Conservation (phyloP, 2,888 invertebrate genomes). For the Taphrorychus bicolor region DNA sequence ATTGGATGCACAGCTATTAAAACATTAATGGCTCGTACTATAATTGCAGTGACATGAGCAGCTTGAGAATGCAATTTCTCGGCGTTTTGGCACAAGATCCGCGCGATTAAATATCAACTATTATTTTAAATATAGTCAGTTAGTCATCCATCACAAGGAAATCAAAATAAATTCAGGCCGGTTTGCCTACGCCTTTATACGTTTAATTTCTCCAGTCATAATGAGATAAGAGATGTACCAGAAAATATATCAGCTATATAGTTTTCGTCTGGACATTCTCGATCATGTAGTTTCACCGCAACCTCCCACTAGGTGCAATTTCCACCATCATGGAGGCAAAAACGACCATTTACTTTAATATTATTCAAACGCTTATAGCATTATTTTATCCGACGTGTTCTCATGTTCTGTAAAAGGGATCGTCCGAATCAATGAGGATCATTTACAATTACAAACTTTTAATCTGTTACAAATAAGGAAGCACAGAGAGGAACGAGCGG, state of each 20-base stretch:
- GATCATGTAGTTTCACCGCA: not conserved
- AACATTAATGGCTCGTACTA: conserved; percentile 19
- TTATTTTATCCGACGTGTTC: conserved; percentile 35
- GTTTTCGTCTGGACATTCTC: too few species aligned
- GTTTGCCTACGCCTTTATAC: not conserved
- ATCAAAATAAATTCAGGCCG: conserved; percentile 18
- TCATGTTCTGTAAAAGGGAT: conserved; percentile 34
- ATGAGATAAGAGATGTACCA: too few species aligned
- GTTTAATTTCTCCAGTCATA: too few species aligned
- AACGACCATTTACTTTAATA: conserved; percentile 15
- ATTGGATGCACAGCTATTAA: conserved; percentile 5
- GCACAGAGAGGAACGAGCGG: conserved; percentile 46
- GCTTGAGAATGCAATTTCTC: conserved; percentile 22
- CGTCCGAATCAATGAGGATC: conserved; percentile 50
- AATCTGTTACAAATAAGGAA: conserved; percentile 54
- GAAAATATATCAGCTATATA: too few species aligned
- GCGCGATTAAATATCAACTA: conserved; percentile 21
- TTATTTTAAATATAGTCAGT: conserved; percentile 23
- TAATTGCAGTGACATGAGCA: conserved; percentile 23
- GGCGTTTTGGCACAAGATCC: conserved; percentile 19
- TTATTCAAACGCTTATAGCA: conserved; percentile 20
- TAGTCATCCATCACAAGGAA: conserved; percentile 7
- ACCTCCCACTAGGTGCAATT: conserved; percentile 3
- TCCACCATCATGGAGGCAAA: conserved; percentile 4
- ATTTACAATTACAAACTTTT: conserved; percentile 54